Conservation (phyloP, 1,140 invertebrate genomes). For the Gonatopus flavifemur region DNA sequence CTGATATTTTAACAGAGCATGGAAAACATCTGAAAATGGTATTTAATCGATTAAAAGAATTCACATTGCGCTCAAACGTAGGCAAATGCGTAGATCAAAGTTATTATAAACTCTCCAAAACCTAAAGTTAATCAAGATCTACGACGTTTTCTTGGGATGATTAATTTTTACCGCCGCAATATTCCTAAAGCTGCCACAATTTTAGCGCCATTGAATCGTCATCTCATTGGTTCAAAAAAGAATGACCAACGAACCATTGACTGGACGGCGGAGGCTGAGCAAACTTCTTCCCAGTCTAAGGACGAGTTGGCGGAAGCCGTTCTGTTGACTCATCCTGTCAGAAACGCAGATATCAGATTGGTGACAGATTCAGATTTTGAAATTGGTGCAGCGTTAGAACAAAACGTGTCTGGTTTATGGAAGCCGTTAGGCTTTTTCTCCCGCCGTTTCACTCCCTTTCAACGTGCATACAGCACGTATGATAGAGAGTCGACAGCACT, state of each 20-base stretch:
- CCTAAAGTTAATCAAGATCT: not conserved
- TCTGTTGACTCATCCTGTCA: not conserved
- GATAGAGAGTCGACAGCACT: too few species aligned
- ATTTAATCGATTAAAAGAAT: slow-evolving; percentile 10
- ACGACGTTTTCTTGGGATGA: not conserved
- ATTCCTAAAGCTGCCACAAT: not conserved
- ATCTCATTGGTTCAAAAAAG: slow-evolving; percentile 1
- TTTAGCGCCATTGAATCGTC: not conserved
- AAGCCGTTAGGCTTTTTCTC: slow-evolving; percentile 1
- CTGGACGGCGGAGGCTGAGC: slow-evolving; percentile 10
- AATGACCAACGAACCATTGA: slow-evolving; percentile 5
- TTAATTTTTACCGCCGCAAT: not conserved
- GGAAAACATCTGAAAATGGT: slow-evolving; percentile 7
- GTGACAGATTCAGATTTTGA: not conserved
- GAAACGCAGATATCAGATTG: not conserved
- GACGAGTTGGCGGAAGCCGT: slow-evolving; percentile 6
- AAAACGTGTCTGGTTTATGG: not conserved
- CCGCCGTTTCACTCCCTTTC: not conserved
- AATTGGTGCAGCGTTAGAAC: not conserved
- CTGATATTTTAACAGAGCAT: slow-evolving; percentile 14
- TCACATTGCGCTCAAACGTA: slow-evolving; percentile 17
- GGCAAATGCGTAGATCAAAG: slow-evolving; percentile 13
- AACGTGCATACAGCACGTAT: not conserved
- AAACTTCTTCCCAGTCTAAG: slow-evolving; percentile 28
- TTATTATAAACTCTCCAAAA: not conserved